Percentiles rank a stretch among this genome's conserved stretches.
These are phyloP conservation scores for Drosophila eugracilis DNA, from an alignment of 1,140 invertebrate species.

Conservation along the genomic window DNA sequence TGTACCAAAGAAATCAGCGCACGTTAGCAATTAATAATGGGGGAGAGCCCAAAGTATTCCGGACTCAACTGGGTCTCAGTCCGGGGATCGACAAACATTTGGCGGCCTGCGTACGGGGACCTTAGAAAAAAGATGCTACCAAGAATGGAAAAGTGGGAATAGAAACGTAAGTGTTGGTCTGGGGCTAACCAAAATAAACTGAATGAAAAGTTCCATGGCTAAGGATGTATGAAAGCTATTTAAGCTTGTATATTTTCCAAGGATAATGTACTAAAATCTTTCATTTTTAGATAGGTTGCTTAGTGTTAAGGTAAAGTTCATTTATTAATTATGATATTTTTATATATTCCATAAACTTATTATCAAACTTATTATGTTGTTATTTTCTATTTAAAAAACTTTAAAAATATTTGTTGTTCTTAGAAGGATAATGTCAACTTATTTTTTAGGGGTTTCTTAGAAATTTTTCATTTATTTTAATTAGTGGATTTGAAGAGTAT, in stretches of 20 bases:
- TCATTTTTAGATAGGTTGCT: too few relatives aligned
- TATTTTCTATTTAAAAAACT: too few relatives aligned
- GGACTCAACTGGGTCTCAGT: constrained; percentile 26
- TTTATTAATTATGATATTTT: too few relatives aligned
- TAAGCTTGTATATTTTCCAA: neutral
- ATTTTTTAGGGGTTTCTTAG: too few relatives aligned
- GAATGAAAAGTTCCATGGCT: neutral
- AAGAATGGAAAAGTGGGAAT: constrained; percentile 8
- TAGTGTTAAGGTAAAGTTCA: too few relatives aligned
- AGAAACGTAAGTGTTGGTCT: constrained; percentile 36
- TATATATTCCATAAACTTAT: too few relatives aligned
- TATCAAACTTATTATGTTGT: too few relatives aligned
- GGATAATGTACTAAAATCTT: neutral
- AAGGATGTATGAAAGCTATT: neutral
- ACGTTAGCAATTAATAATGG: constrained; percentile 80
- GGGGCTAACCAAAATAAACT: constrained; percentile 21
- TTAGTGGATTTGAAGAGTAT: too few relatives aligned
- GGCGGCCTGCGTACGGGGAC: constrained; percentile 67
- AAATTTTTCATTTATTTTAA: too few relatives aligned
- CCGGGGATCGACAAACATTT: constrained; percentile 46
- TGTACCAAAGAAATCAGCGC: constrained; percentile 75
- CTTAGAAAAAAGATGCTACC: constrained; percentile 13
- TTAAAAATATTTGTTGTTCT: too few relatives aligned
- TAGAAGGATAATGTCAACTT: too few relatives aligned
- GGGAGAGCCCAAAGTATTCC: constrained; percentile 52